Conservation (phyloP, 1,140 invertebrate genomes). For the Physella acuta region DNA sequence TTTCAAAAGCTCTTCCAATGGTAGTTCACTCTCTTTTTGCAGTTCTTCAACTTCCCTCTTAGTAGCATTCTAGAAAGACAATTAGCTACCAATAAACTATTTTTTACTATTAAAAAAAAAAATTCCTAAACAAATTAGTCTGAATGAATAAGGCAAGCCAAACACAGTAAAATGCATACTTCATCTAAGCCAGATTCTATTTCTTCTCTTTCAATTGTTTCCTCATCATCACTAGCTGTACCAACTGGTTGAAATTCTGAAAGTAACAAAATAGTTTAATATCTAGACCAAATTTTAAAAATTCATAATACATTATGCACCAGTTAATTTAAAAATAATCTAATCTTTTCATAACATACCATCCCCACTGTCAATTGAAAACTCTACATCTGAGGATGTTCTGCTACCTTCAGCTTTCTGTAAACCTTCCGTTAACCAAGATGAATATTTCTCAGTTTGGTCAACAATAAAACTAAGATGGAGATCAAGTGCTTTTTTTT, state of each 20-base stretch:
- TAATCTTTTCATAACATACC: conserved; percentile 28
- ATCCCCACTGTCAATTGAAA: conserved; percentile 47
- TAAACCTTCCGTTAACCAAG: conserved; percentile 61
- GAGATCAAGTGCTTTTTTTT: conserved; percentile 93
- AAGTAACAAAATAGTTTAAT: conserved; percentile 30
- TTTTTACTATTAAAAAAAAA: background rate
- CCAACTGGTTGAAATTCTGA: conserved; percentile 77
- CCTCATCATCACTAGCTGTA: conserved; percentile 84
- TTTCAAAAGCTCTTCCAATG: conserved; percentile 76
- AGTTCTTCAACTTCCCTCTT: conserved; percentile 81
- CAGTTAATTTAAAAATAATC: background rate
- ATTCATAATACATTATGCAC: conserved; percentile 1
- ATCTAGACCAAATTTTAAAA: conserved; percentile 46
- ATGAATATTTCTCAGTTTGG: conserved; percentile 96
- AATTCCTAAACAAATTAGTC: background rate
- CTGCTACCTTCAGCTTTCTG: conserved; percentile 32
- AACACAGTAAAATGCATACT: no score
- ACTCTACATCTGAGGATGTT: conserved; percentile 19
- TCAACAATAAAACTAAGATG: conserved; percentile 98
- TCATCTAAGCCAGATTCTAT: conserved; percentile 67
- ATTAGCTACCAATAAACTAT: background rate
- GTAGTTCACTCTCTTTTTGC: conserved; percentile 85
- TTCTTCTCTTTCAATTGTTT: conserved; percentile 91
- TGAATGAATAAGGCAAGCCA: no score
- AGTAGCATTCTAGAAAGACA: conserved; percentile 57